A percentile compares a stretch with the other conserved stretches of the same genome.
phyloP scores from a whole-genome alignment of 2,113 vertebrate genomes.

The Podilymbus podiceps region DNA sequence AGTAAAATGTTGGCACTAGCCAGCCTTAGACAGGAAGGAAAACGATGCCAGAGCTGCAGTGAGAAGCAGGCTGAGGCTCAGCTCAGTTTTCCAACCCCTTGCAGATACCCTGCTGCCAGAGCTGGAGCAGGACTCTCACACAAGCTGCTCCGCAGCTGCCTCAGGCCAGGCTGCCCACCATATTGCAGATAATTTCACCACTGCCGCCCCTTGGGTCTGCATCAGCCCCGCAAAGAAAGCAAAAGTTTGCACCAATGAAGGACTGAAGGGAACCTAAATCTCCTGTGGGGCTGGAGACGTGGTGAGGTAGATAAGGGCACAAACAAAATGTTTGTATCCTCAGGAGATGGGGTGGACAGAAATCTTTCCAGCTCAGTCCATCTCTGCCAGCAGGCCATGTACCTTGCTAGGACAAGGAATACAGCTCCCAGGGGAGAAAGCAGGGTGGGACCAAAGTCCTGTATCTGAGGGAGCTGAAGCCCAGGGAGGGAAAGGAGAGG shows the following conservation, averaged over 20 bases:
- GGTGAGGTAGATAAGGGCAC: neutral
- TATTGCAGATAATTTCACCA: neutral
- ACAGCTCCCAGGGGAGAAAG: neutral
- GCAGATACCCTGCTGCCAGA: neutral
- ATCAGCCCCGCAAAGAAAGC: neutral
- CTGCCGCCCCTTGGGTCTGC: neutral
- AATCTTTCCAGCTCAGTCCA: neutral
- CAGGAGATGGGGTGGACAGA: neutral
- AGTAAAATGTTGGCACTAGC: neutral
- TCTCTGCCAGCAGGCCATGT: neutral
- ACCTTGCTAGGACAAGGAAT: neutral
- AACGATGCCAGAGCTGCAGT: neutral
- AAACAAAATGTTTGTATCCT: neutral
- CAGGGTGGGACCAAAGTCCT: neutral
- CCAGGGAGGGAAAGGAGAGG: neutral
- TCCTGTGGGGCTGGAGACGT: neutral
- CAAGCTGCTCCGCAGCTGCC: neutral
- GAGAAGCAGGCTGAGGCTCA: neutral
- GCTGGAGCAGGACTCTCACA: neutral
- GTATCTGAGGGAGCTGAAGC: neutral
- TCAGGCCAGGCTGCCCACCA: neutral
- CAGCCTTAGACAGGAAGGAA: neutral
- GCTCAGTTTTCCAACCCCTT: neutral
- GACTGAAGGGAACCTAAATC: neutral
- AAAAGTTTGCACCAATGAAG: neutral